Percentiles rank a stretch among this genome's conserved stretches.
These are phyloP conservation scores for Eilema caniola DNA, from an alignment of 2,888 invertebrate genomes.

Conservation along the genomic window DNA sequence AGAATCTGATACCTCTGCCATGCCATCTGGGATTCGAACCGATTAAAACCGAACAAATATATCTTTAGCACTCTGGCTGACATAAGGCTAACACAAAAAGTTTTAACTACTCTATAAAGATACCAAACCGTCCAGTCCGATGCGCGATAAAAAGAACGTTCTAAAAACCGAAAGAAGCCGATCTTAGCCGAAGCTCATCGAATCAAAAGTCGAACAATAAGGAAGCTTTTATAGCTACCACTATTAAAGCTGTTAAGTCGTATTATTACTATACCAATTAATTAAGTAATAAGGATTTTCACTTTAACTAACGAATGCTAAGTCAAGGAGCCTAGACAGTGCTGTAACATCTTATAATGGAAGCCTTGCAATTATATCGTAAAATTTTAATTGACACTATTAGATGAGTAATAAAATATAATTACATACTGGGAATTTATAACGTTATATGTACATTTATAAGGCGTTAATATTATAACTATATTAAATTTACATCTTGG, in stretches of 20 bases:
- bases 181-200: no score
- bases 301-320: constrained; percentile 11
- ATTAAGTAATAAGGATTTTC: constrained; percentile 13
- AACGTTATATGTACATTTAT: constrained; percentile 22
- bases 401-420: constrained; percentile 43
- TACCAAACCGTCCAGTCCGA: no score
- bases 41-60: no score
- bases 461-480: constrained; percentile 11
- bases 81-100: no score
- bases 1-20: no score
- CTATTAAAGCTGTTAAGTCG: not conserved
- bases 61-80: no score
- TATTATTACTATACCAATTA: not conserved
- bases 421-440: constrained; percentile 34
- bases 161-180: no score
- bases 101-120: no score
- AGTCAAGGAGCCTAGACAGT: constrained; percentile 14
- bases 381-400: constrained; percentile 49
- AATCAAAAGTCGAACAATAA: not conserved
- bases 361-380: constrained; percentile 45
- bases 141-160: no score
- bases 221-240: not conserved
- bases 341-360: constrained; percentile 32
- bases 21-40: no score
- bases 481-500: not conserved